A percentile compares a stretch with the other conserved stretches of the same genome.
Conservation (phyloP, 2,113 vertebrate genomes). For the Paralichthys olivaceus region DNA sequence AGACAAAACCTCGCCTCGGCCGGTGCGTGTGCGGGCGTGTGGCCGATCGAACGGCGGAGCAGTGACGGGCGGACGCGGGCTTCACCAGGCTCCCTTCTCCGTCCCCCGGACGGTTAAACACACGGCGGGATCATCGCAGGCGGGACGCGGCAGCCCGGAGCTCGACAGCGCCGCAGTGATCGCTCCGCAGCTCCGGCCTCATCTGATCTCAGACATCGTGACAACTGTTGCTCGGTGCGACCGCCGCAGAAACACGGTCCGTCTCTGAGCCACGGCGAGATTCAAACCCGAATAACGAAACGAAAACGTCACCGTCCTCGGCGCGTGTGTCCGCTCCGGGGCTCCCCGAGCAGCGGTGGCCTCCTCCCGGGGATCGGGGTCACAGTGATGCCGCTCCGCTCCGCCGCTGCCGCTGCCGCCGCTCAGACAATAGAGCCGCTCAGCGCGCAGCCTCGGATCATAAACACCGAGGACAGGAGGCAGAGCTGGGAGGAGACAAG, state of each 20-base stretch:
- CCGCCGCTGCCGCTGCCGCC: conserved; percentile 48
- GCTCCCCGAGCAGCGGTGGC: conserved; percentile 11
- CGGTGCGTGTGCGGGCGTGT: background rate
- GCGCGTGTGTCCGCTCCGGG: background rate
- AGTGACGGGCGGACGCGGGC: background rate
- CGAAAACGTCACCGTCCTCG: too few species aligned
- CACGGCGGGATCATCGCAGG: background rate
- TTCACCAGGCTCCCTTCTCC: background rate
- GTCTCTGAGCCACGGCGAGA: background rate
- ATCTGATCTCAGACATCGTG: conserved; percentile 75
- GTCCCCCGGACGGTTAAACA: background rate
- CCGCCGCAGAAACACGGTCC: conserved; percentile 45
- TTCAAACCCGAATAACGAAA: background rate
- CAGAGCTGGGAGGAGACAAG: conserved; percentile 5
- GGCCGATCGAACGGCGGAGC: background rate
- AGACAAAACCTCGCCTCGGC: conserved; percentile 33
- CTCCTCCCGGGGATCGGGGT: conserved; percentile 67
- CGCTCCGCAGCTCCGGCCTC: conserved; percentile 58
- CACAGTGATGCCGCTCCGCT: conserved; percentile 73
- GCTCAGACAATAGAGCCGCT: conserved; percentile 78
- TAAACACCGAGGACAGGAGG: conserved; percentile 51
- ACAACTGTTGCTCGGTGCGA: conserved; percentile 78
- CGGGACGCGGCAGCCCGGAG: conserved; percentile 50
- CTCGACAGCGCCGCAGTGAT: conserved; percentile 67
- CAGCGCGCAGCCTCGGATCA: conserved; percentile 81